Evolutionary conservation across 1,140 invertebrate genomes (phyloP).

Genomic region (Agrypnia vestita): DNA sequence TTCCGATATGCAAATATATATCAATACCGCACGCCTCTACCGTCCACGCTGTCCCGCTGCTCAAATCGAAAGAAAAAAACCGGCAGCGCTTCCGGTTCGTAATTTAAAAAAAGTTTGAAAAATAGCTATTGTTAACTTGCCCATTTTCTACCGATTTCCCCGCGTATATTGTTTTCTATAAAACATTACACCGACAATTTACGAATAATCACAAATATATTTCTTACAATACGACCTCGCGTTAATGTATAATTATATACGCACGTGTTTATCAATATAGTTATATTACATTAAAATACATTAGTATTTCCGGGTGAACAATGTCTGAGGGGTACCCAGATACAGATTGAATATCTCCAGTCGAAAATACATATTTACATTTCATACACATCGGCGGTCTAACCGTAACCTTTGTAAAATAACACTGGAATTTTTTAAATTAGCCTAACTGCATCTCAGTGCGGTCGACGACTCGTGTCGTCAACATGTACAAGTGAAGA

Average conservation of each 20-base stretch:
- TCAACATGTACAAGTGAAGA: background rate
- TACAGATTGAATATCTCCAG: slow-evolving; percentile 2
- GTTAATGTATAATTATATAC: slow-evolving; percentile 25
- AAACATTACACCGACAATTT: slow-evolving; percentile 51
- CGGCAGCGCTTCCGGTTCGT: background rate
- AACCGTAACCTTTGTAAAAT: slow-evolving; percentile 14
- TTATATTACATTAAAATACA: slow-evolving; percentile 28
- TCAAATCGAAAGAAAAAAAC: background rate
- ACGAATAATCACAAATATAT: slow-evolving; percentile 56
- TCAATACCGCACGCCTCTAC: background rate
- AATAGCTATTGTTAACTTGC: slow-evolving; percentile 16
- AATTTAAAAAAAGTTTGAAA: background rate
- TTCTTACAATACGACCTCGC: slow-evolving; percentile 43
- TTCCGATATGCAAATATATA: slow-evolving; percentile 25
- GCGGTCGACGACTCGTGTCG: background rate
- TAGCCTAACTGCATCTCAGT: slow-evolving; percentile 17
- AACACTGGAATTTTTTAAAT: background rate
- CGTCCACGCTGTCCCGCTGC: background rate
- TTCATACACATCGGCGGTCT: slow-evolving; percentile 27
- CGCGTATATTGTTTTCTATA: slow-evolving; percentile 49
- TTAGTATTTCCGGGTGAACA: background rate
- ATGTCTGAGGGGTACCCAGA: background rate
- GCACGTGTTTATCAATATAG: slow-evolving; percentile 4
- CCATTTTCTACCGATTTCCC: slow-evolving; percentile 42
- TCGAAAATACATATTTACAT: slow-evolving; percentile 43